Percentiles rank a stretch among this genome's conserved stretches.
Evolutionary conservation across 2,113 vertebrate species (phyloP).

Genomic region (Dunckerocampus dactyliophorus): DNA sequence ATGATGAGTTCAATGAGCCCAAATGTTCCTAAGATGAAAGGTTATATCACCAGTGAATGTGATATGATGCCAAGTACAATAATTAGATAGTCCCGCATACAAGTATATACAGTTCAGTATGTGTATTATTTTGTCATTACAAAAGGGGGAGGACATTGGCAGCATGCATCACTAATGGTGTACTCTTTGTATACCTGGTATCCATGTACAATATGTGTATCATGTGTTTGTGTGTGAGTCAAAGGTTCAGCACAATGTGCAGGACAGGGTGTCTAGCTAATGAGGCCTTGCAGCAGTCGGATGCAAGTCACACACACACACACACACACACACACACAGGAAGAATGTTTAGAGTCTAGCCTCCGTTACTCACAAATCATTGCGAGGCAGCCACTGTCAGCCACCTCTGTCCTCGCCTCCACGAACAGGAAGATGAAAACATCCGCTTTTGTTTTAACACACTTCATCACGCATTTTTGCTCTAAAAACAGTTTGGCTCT

Average conservation of each 20-base stretch:
- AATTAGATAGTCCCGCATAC: not conserved
- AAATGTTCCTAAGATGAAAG: slow-evolving; percentile 27
- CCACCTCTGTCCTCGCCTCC: slow-evolving; percentile 38
- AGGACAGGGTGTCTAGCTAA: slow-evolving; percentile 71
- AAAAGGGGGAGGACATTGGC: not conserved
- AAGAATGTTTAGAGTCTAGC: slow-evolving; percentile 64
- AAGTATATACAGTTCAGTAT: not conserved
- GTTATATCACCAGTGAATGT: slow-evolving; percentile 12
- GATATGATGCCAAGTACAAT: not conserved
- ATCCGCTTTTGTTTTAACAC: slow-evolving; percentile 36
- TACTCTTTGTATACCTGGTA: not conserved
- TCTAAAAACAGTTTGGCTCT: slow-evolving; percentile 30
- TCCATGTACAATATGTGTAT: slow-evolving; percentile 8
- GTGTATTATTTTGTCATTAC: not conserved
- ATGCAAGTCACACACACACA: slow-evolving; percentile 39
- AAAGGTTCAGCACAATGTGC: slow-evolving; percentile 58
- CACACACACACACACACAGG: not conserved
- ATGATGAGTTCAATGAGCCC: slow-evolving; percentile 18
- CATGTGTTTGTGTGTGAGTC: slow-evolving; percentile 24
- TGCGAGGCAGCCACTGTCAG: slow-evolving; percentile 45
- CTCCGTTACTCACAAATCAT: slow-evolving; percentile 60
- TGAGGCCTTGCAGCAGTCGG: slow-evolving; percentile 71
- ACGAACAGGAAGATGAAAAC: slow-evolving; percentile 52
- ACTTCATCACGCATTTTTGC: slow-evolving; percentile 35
- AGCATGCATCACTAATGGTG: slow-evolving; percentile 15